Conservation (phyloP, 1,140 invertebrate species). For the Caenorhabditis latens region DNA sequence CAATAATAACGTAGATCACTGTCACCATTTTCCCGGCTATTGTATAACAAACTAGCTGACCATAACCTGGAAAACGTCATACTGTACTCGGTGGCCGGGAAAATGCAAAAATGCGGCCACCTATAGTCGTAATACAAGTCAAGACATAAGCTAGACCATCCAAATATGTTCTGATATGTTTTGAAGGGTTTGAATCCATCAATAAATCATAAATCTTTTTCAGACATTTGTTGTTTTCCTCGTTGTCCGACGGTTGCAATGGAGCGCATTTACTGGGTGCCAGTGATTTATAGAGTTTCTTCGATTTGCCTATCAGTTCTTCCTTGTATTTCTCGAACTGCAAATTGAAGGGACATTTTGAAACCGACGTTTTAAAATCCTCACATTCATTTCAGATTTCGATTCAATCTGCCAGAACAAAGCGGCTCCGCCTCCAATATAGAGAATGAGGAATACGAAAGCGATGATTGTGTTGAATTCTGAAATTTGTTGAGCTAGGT, state of each 20-base stretch:
- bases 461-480: constrained; percentile 35
- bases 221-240: background rate
- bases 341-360: background rate
- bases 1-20: background rate
- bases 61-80: background rate
- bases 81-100: too few species aligned
- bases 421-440: background rate
- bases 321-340: background rate
- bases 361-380: background rate
- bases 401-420: constrained; percentile 35
- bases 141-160: background rate
- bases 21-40: constrained; percentile 25
- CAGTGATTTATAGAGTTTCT: background rate
- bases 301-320: background rate
- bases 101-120: background rate
- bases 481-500: background rate
- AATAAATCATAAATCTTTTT: constrained; percentile 3
- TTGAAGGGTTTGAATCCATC: background rate
- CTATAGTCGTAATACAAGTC: constrained; percentile 17
- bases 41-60: constrained; percentile 4
- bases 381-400: background rate
- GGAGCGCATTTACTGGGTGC: background rate
- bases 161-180: background rate
- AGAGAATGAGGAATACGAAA: background rate
- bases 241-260: background rate